A percentile compares a stretch with the other conserved stretches of the same genome.
These are phyloP conservation scores for Oreochromis tanganicae DNA, from an alignment of 2,113 vertebrate species.

Conservation along the genomic window DNA sequence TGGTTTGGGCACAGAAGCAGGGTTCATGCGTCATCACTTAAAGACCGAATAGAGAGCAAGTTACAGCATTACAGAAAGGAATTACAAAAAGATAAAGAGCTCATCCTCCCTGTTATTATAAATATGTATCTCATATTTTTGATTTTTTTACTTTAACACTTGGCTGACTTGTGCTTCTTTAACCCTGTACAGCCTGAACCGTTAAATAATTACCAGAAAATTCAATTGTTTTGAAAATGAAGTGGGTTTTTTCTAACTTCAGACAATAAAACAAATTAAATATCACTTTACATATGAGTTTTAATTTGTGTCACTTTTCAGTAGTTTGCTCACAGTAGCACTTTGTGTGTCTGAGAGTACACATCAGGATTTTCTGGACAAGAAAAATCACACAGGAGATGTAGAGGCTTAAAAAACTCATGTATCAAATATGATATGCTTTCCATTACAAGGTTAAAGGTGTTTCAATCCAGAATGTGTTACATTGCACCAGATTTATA, in stretches of 20 bases:
- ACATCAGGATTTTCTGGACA: background rate
- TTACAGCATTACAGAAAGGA: rapidly evolving
- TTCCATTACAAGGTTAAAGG: background rate
- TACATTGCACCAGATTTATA: background rate
- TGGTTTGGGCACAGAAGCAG: background rate
- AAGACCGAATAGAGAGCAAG: rapidly evolving
- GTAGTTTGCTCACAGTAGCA: background rate
- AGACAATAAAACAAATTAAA: rapidly evolving
- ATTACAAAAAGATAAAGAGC: background rate
- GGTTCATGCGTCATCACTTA: background rate
- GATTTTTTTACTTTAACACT: background rate
- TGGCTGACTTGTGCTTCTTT: background rate
- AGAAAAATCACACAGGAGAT: background rate
- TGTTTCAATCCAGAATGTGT: background rate
- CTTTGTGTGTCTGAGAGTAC: background rate
- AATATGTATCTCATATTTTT: background rate
- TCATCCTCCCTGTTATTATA: background rate
- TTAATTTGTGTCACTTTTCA: background rate
- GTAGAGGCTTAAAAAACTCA: background rate
- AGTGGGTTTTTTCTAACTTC: background rate
- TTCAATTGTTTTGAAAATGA: rapidly evolving
- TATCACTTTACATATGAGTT: rapidly evolving
- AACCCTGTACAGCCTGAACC: background rate
- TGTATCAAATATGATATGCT: background rate
- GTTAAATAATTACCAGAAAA: background rate